Conservation (phyloP, 2,797 vertebrate genomes). For the Psittacula derbiana region DNA sequence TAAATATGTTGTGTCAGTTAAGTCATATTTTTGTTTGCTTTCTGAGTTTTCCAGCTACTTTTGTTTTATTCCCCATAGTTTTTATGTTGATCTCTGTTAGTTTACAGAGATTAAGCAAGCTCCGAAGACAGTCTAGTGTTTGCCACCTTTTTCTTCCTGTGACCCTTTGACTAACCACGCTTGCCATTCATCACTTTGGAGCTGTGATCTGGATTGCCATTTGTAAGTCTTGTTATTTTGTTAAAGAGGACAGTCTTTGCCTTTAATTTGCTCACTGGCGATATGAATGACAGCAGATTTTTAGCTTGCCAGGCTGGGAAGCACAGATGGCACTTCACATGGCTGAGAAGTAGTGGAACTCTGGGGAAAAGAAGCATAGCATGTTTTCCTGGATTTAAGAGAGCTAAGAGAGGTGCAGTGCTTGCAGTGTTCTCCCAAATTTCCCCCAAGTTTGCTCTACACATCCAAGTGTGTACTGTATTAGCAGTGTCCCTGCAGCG, state of each 20-base stretch:
- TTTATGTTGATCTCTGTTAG: not conserved
- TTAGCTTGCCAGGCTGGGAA: slow-evolving; percentile 1
- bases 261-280: slow-evolving; percentile 12
- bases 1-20: not conserved
- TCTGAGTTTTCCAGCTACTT: not conserved
- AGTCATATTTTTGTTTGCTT: not conserved
- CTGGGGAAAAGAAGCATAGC: slow-evolving; percentile 9
- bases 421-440: not conserved
- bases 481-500: not conserved
- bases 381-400: slow-evolving; percentile 30
- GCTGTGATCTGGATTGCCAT: not conserved
- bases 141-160: not conserved
- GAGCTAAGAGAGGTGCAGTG: not conserved
- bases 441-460: not conserved
- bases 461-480: not conserved
- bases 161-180: not conserved
- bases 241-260: slow-evolving; percentile 1
- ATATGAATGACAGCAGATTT: slow-evolving; percentile 26
- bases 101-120: not conserved
- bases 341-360: slow-evolving; percentile 31
- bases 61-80: not conserved
- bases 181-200: not conserved
- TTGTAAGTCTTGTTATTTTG: not conserved
- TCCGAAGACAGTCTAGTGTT: not conserved
- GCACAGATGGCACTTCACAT: slow-evolving; percentile 53